These are phyloP conservation scores for Morone chrysops DNA, from an alignment of 2,113 vertebrate genomes.

Conservation along the genomic window DNA sequence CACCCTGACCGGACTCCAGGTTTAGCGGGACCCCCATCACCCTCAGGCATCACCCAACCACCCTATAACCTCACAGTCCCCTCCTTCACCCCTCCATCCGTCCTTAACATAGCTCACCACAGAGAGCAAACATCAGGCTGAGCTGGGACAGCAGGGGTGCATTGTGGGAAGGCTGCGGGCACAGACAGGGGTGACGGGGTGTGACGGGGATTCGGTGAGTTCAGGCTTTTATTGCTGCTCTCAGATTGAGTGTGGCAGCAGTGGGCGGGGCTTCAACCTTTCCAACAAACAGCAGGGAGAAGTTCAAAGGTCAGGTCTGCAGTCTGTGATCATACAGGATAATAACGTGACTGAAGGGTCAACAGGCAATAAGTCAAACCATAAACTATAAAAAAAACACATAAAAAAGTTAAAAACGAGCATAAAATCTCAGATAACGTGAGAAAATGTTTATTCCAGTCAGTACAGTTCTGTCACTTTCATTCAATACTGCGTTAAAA, in stretches of 20 bases:
- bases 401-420: not conserved
- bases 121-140: slow-evolving; percentile 68
- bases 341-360: too few species aligned
- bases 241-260: not conserved
- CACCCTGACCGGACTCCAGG: slow-evolving; percentile 64
- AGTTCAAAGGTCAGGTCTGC: slow-evolving; percentile 27
- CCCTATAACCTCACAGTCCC: slow-evolving; percentile 46
- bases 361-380: not conserved
- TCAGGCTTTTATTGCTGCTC: not conserved
- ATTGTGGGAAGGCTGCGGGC: slow-evolving; percentile 62
- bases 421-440: too few species aligned
- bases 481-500: too few species aligned
- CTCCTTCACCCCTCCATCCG: slow-evolving; percentile 12
- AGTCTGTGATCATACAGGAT: not conserved
- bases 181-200: slow-evolving; percentile 23
- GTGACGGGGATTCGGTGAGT: not conserved
- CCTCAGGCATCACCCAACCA: slow-evolving; percentile 21
- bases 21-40: slow-evolving; percentile 54
- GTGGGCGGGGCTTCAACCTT: slow-evolving; percentile 5
- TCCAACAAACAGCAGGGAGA: not conserved
- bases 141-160: slow-evolving; percentile 59
- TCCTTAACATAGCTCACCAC: slow-evolving; percentile 64
- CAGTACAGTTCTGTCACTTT: too few species aligned
- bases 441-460: too few species aligned
- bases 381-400: not conserved